phyloP scores from a whole-genome alignment of 2,113 vertebrate species.

The Rostratula benghalensis region DNA sequence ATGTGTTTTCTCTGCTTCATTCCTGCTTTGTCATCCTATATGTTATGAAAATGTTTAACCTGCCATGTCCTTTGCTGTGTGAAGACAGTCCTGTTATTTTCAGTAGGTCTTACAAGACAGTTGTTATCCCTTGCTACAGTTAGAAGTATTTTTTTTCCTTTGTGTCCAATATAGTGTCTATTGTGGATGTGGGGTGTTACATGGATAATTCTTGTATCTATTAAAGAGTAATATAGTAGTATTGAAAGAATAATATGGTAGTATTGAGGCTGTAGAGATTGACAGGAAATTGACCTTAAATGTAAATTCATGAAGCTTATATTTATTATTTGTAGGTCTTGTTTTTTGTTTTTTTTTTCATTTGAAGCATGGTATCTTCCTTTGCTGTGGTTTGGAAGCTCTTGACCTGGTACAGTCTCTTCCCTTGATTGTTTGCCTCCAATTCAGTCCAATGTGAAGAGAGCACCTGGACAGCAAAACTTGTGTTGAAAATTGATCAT shows the following conservation, averaged over 20 bases:
- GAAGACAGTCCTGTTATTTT: background rate
- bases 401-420: background rate
- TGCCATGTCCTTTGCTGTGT: background rate
- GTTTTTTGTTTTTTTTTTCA: background rate
- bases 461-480: background rate
- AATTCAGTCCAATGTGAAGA: background rate
- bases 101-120: background rate
- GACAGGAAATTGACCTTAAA: background rate
- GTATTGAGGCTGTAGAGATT: background rate
- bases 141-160: background rate
- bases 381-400: background rate
- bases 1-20: background rate
- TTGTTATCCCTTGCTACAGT: background rate
- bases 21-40: fast-evolving
- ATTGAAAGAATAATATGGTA: background rate
- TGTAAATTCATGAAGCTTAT: background rate
- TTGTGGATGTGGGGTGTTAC: background rate
- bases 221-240: background rate
- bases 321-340: background rate
- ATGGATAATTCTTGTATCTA: background rate
- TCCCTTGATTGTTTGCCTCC: background rate
- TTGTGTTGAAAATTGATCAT: background rate
- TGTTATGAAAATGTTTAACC: background rate
- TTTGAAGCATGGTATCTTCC: background rate
- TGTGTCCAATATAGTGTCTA: fast-evolving